These are phyloP conservation scores for Myrmophylax atrothorax DNA, from an alignment of 2,113 vertebrate species.

Conservation along the genomic window DNA sequence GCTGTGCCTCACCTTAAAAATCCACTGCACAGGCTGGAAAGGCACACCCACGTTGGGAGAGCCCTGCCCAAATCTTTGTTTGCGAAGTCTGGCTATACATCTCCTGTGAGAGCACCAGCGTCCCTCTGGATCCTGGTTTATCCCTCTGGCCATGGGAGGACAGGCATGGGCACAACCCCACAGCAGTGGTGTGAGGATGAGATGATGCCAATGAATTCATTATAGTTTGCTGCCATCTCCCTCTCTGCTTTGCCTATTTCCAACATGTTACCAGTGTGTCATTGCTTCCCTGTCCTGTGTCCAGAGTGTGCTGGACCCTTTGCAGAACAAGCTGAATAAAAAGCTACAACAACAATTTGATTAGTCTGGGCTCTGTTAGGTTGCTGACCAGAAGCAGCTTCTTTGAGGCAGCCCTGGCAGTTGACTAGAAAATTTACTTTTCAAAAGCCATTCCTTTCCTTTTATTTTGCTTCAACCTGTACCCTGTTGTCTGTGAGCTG, in stretches of 20 bases:
- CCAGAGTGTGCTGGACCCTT: not conserved
- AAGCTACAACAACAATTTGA: not conserved
- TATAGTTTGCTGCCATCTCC: not conserved
- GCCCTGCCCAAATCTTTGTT: too few species aligned
- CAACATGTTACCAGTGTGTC: accelerated
- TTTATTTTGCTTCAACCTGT: not conserved
- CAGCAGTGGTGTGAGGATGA: not conserved
- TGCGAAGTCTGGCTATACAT: too few species aligned
- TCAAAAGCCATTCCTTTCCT: not conserved
- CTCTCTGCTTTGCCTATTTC: not conserved
- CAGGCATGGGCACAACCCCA: accelerated
- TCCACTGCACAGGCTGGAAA: too few species aligned
- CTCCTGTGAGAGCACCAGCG: not conserved
- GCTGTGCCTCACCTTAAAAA: too few species aligned
- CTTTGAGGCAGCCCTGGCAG: not conserved
- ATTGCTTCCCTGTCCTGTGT: not conserved
- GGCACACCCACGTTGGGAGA: too few species aligned
- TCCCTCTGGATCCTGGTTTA: not conserved
- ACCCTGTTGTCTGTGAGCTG: not conserved
- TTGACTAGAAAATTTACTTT: not conserved
- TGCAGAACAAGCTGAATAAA: not conserved
- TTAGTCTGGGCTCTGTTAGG: not conserved
- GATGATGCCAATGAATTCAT: not conserved
- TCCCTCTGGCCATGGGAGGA: accelerated
- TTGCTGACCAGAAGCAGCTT: not conserved